Base-by-base conservation (phyloP, 2,113 vertebrate genomes). In the Lepus europaeus region DNA sequence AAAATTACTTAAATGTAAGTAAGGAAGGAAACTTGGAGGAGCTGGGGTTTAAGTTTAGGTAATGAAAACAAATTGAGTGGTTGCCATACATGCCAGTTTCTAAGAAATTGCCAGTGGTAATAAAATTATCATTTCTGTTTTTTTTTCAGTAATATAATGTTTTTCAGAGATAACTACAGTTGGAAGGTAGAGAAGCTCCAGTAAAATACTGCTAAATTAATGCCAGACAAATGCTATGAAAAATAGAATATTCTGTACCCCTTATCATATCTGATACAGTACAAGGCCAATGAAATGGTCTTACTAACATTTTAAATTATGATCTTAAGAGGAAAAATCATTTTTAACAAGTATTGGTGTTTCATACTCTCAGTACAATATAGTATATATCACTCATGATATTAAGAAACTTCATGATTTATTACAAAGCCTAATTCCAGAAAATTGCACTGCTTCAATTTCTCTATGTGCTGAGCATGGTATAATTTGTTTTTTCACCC, bases 1-100 rank as follows among this genome's bases (percentile, higher is more conserved):
- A 95, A 81, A 95, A 81, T 68, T 9, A 78, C 29, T 81, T 77
- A 61, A 11, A 56, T 93, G 45, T 53, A 81, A 63, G 19, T 76
- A 68, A 70, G 81, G 5, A 16, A 8, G 33, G 0, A 0, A 33
- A 3, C 8, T 33, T 53, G 2, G 68, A 16, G 3, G 12, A 25
- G 2, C 9, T 27, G 12, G 7, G 5, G 2, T 85, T 79, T 73
- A 72, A 63, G 27, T 3, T 59, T 80, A 31, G 1, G 6, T 16
- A 79, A 87, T 51, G 2, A 73, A 11, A 6, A 74, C 16, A 69
- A 16, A 78, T 56, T 64, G 1, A 39, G 23, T 29, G 7, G 3
- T 84, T 31, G 20, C 0, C 11, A 6, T 1, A 9, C 56, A 76
- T 3, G 14, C 17, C 22, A 69, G 17, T 80, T 7, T 81, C 10